phyloP scores from a whole-genome alignment of 2,888 invertebrate species.

The Apotomis capreana region DNA sequence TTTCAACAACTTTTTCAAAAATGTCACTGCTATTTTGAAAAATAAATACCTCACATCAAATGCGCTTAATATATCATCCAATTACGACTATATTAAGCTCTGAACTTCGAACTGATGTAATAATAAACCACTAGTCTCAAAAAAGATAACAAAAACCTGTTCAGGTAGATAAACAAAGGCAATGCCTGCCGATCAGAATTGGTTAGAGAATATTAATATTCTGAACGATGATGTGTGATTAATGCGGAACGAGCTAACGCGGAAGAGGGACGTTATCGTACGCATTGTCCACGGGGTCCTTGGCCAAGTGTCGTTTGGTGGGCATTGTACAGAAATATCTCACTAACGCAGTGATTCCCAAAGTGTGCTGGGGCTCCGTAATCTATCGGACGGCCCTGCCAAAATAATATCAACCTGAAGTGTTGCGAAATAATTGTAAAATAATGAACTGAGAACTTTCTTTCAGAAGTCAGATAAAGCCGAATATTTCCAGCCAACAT shows the following conservation, averaged over 20 bases:
- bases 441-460: too few species aligned
- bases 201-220: conserved; percentile 74
- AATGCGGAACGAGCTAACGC: conserved; percentile 74
- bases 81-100: background rate
- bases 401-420: too few species aligned
- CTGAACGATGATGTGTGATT: conserved; percentile 65
- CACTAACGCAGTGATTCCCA: background rate
- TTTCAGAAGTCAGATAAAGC: too few species aligned
- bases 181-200: conserved; percentile 49
- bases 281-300: conserved; percentile 74
- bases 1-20: too few species aligned
- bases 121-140: conserved; percentile 45
- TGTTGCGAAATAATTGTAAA: too few species aligned
- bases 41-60: too few species aligned
- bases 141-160: conserved; percentile 56
- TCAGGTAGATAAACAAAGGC: conserved; percentile 60
- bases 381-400: too few species aligned
- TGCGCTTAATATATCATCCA: too few species aligned
- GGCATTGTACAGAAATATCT: conserved; percentile 45
- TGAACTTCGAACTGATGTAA: conserved; percentile 51
- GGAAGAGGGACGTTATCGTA: conserved; percentile 68
- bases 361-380: too few species aligned
- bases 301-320: conserved; percentile 59
- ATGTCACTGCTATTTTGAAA: too few species aligned
- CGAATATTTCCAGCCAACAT: too few species aligned